Percentiles rank a stretch among this genome's conserved stretches.
These are phyloP conservation scores for Mesocentrotus franciscanus DNA, from an alignment of 53 echinoderm and acorn worm species.

Conservation along the genomic window DNA sequence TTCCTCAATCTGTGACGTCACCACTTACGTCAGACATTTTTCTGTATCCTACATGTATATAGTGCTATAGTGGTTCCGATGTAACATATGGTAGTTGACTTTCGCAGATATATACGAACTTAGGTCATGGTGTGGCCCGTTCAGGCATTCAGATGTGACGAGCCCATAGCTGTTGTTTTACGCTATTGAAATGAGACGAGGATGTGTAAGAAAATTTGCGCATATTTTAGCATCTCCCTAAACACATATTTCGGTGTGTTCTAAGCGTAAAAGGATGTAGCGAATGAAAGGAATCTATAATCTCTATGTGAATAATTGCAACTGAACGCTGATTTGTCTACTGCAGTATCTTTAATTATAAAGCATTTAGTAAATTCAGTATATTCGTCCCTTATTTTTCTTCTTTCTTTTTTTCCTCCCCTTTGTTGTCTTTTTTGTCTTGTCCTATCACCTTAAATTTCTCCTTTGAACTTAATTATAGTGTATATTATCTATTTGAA, in stretches of 20 bases:
- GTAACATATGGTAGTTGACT: slow-evolving; percentile 35
- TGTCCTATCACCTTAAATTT: no score
- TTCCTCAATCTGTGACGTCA: slow-evolving; percentile 39
- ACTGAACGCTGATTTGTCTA: no score
- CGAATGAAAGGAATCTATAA: no score
- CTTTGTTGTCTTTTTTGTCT: no score
- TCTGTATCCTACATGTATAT: background rate
- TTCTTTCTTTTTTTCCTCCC: no score
- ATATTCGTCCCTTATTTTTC: no score
- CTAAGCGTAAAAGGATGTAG: no score
- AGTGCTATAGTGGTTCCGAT: background rate
- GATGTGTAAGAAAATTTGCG: background rate
- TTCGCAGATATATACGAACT: background rate
- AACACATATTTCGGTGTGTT: background rate
- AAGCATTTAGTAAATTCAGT: no score
- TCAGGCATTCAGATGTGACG: background rate
- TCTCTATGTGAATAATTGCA: no score
- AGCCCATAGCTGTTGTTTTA: background rate
- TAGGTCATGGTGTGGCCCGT: background rate
- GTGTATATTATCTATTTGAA: no score
- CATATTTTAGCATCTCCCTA: background rate
- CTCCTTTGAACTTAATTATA: no score
- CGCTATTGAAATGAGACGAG: background rate
- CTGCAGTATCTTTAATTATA: no score
- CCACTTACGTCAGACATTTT: background rate